Evolutionary conservation across 2,113 vertebrate genomes (phyloP), one percentile per base, ranked within the genome.

Genomic region (Psettodes erumei): DNA sequence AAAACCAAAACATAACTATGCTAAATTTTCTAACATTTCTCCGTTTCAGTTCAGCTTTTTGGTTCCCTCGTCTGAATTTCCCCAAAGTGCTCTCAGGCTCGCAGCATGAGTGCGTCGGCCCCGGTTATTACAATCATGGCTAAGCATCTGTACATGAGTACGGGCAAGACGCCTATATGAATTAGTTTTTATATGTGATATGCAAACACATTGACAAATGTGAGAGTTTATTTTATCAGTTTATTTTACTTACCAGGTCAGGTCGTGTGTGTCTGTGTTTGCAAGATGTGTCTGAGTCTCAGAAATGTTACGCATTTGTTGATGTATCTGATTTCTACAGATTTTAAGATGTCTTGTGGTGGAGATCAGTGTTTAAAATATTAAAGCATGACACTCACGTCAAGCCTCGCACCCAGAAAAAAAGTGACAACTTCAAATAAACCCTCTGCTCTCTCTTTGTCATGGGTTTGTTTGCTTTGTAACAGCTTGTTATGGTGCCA

Each of bases 381-480:
- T 75, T 69, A 54, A 13, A 71, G 59, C 58, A 72, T 56, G 66
- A 79, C 40, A 71, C 74, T 84, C 67, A 38, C 69, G 54, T 79
- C 38, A 43, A 60, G 70, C 59, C 59, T n/a, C n/a, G n/a, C 64
- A 72, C 76, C 76, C 79, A 82, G 9, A 61, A 63, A 16, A 47
- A 65, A 61, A 16, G 18, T 45, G 61, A 5, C 27, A 68, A 70
- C 30, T 1, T n/a, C 30, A 25, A 68, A 64, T 21, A 32, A 7
- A 55, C 27, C n/a, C 25, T 64, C 38, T 60, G 59, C 43, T 47
- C 35, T 35, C n/a, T 62, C 28, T 77, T 18, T 47, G 19, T 40
- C 8, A 47, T 47, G 5, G 25, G 30, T 21, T 70, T 71, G 9
- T 65, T 69, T 38, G n/a, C n/a, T 4, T 37, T 30, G 9, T 60